These are phyloP conservation scores for Oryzias curvinotus DNA, from an alignment of 2,113 vertebrate genomes.

Conservation along the genomic window DNA sequence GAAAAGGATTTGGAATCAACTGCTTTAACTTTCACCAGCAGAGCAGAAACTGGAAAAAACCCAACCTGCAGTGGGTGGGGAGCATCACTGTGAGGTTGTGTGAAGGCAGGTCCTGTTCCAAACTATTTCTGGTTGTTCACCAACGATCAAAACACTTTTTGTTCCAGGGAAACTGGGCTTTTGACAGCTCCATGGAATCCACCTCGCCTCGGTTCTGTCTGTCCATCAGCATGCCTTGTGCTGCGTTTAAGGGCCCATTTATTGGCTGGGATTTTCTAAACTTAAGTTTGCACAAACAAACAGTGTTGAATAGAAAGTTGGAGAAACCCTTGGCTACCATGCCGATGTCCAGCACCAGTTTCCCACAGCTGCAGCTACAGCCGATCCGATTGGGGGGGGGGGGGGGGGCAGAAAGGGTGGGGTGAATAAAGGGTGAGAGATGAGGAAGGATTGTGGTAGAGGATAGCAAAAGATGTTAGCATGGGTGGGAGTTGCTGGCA, in stretches of 20 bases:
- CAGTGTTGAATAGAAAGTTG: no score
- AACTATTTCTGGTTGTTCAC: constrained; percentile 2
- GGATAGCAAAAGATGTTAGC: constrained; percentile 42
- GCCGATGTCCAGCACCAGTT: constrained; percentile 66
- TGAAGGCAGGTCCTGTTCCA: constrained; percentile 15
- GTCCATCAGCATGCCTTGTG: not conserved
- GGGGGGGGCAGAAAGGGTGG: constrained; percentile 30
- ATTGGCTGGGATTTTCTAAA: no score
- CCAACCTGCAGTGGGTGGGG: constrained; percentile 3
- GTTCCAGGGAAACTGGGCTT: constrained; percentile 24
- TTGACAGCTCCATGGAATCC: constrained; percentile 31
- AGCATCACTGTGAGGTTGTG: constrained; percentile 17
- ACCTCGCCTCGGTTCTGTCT: constrained; percentile 33
- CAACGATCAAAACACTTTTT: not conserved
- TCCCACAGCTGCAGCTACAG: constrained; percentile 73
- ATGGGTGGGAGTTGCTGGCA: constrained; percentile 33
- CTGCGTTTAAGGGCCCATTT: no score
- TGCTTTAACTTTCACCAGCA: constrained; percentile 8
- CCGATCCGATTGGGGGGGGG: constrained; percentile 45
- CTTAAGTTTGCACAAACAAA: no score
- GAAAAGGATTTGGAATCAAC: constrained; percentile 12
- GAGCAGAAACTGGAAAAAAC: constrained; percentile 4
- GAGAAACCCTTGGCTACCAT: constrained; percentile 60
- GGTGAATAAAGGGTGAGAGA: constrained; percentile 32
- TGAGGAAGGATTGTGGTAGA: constrained; percentile 45